These are phyloP conservation scores for Dendrocopos noguchii DNA, from an alignment of 2,113 vertebrate species.

Conservation along the genomic window DNA sequence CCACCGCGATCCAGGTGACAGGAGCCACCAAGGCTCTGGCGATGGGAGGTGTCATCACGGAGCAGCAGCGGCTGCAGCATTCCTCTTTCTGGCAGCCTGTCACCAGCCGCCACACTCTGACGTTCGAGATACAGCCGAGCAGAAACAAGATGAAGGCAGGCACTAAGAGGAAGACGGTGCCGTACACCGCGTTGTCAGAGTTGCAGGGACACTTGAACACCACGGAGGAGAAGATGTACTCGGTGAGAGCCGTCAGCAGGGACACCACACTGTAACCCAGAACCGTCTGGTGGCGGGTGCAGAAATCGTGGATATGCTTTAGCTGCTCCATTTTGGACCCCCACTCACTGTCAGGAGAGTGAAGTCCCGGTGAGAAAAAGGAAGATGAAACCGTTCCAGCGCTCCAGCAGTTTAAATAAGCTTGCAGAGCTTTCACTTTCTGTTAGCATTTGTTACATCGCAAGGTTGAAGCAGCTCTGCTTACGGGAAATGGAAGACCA, in stretches of 20 bases:
- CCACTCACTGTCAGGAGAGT: not conserved
- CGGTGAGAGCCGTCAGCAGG: slow-evolving; percentile 73
- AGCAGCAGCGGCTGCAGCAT: rapidly evolving
- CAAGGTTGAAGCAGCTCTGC: not conserved
- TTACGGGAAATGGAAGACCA: not conserved
- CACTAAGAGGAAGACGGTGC: slow-evolving; percentile 78
- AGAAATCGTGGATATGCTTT: slow-evolving; percentile 42
- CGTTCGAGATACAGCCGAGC: slow-evolving; percentile 69
- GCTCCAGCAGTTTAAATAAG: rapidly evolving
- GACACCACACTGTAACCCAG: slow-evolving; percentile 74
- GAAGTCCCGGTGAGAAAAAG: not conserved
- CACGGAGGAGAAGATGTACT: slow-evolving; percentile 76
- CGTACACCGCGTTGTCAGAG: slow-evolving; percentile 72
- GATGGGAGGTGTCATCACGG: not conserved
- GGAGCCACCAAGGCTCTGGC: slow-evolving; percentile 68
- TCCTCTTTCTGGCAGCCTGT: slow-evolving; percentile 24
- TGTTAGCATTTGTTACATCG: rapidly evolving
- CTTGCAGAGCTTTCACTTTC: not conserved
- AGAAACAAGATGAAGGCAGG: slow-evolving; percentile 81
- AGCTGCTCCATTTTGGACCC: slow-evolving; percentile 74
- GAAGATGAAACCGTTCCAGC: rapidly evolving
- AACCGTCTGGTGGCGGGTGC: slow-evolving; percentile 18
- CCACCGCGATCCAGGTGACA: slow-evolving; percentile 78
- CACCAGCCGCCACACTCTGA: slow-evolving; percentile 71
- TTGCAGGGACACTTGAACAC: slow-evolving; percentile 85